A percentile compares a stretch with the other conserved stretches of the same genome.
These are phyloP conservation scores for Mormyrus iriodes DNA, from an alignment of 2,113 vertebrate genomes.

Conservation along the genomic window DNA sequence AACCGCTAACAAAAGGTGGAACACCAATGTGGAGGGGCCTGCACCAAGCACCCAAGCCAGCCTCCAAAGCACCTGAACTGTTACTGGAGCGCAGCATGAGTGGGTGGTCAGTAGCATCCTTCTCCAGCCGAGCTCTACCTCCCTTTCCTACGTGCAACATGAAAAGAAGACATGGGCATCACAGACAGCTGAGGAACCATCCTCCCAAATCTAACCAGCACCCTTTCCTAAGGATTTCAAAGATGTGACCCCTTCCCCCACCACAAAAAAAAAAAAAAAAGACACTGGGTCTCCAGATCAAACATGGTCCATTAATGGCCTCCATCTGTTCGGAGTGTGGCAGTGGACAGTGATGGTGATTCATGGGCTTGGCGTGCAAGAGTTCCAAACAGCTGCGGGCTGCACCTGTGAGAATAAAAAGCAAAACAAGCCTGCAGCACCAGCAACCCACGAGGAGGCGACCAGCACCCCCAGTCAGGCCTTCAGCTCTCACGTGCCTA, in stretches of 20 bases:
- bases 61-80: not conserved
- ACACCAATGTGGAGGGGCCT: slow-evolving; percentile 45
- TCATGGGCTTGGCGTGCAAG: slow-evolving; percentile 55
- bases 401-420: slow-evolving; percentile 60
- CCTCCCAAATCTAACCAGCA: not conserved
- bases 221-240: not conserved
- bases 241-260: not conserved
- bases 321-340: slow-evolving; percentile 35
- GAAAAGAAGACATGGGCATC: not conserved
- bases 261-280: not conserved
- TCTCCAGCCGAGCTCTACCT: not conserved
- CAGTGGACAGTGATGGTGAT: slow-evolving; percentile 35
- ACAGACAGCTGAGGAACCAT: not conserved
- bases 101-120: not conserved
- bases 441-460: not conserved
- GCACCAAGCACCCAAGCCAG: slow-evolving; percentile 42
- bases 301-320: slow-evolving; percentile 40
- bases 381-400: slow-evolving; percentile 52
- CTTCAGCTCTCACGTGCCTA: not conserved
- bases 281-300: slow-evolving; percentile 20
- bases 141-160: not conserved
- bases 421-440: slow-evolving; percentile 38
- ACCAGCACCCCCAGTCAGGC: slow-evolving; percentile 14
- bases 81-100: slow-evolving; percentile 24
- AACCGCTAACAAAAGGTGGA: slow-evolving; percentile 53